Percentiles rank a stretch among this genome's conserved stretches.
Evolutionary conservation across 1,140 invertebrate genomes (phyloP).

Genomic region (Pseudobourletiella spinata): DNA sequence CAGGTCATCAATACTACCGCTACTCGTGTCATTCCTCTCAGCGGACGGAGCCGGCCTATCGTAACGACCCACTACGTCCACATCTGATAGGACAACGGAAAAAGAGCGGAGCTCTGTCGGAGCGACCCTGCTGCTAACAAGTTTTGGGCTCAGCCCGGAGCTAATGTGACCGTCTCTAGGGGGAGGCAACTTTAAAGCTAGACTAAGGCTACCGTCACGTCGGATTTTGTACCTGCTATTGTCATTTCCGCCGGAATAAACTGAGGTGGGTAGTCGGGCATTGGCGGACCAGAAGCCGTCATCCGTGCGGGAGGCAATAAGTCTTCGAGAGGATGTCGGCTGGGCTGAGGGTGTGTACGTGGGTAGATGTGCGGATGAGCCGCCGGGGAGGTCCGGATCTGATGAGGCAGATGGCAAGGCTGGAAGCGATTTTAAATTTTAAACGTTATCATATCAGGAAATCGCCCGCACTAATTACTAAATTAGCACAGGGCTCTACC

Average conservation of each 20-base stretch:
- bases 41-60: neutral
- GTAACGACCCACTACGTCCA: slow-evolving; percentile 33
- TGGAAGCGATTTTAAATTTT: too few species aligned
- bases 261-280: slow-evolving; percentile 28
- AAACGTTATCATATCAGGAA: too few species aligned
- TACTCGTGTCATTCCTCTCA: neutral
- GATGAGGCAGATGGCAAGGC: too few species aligned
- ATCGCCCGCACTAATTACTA: neutral
- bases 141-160: neutral
- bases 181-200: slow-evolving; percentile 19
- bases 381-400: too few species aligned
- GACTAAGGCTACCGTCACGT: slow-evolving; percentile 33
- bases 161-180: neutral
- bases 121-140: neutral
- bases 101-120: slow-evolving; percentile 32
- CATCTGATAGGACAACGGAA: slow-evolving; percentile 34
- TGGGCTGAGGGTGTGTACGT: neutral
- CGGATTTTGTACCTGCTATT: slow-evolving; percentile 36
- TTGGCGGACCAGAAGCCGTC: slow-evolving; percentile 28
- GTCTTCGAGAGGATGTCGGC: neutral
- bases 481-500: neutral
- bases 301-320: slow-evolving; percentile 14
- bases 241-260: slow-evolving; percentile 32
- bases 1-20: slow-evolving; percentile 12
- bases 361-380: too few species aligned